phyloP scores from a whole-genome alignment of 1,140 invertebrate species.

The Drosophila littoralis region DNA sequence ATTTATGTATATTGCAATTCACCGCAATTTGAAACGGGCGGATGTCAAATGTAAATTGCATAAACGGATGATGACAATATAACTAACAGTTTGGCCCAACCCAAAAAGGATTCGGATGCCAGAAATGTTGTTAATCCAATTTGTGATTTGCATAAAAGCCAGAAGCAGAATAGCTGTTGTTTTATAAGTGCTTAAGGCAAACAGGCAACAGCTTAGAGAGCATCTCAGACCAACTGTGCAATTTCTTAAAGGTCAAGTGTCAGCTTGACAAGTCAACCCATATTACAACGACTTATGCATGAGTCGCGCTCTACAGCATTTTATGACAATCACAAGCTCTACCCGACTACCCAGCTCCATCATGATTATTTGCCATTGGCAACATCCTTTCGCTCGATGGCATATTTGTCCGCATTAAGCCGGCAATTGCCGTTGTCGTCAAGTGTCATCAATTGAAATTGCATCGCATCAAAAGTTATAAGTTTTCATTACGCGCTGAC shows the following conservation, averaged over 20 bases:
- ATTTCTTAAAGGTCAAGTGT: conserved; percentile 10
- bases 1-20: conserved; percentile 7
- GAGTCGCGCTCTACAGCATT: conserved; percentile 10
- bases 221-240: conserved; percentile 17
- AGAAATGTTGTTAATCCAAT: conserved; percentile 53
- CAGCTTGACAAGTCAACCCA: conserved; percentile 9
- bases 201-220: neutral
- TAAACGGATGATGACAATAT: conserved; percentile 51
- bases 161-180: conserved; percentile 26
- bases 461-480: conserved; percentile 76
- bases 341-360: conserved; percentile 2
- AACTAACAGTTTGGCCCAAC: conserved; percentile 50
- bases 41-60: conserved; percentile 72
- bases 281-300: conserved; percentile 13
- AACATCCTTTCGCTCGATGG: conserved; percentile 7
- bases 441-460: conserved; percentile 78
- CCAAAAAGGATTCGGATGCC: conserved; percentile 7
- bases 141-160: conserved; percentile 70
- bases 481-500: conserved; percentile 73
- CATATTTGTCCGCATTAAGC: conserved; percentile 52
- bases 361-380: conserved; percentile 40
- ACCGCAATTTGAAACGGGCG: conserved; percentile 40
- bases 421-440: conserved; percentile 70
- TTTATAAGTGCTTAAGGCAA: conserved; percentile 16
- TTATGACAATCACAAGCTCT: conserved; percentile 21